Conservation (phyloP, 2,888 invertebrate genomes). For the Calameuta idolon region DNA sequence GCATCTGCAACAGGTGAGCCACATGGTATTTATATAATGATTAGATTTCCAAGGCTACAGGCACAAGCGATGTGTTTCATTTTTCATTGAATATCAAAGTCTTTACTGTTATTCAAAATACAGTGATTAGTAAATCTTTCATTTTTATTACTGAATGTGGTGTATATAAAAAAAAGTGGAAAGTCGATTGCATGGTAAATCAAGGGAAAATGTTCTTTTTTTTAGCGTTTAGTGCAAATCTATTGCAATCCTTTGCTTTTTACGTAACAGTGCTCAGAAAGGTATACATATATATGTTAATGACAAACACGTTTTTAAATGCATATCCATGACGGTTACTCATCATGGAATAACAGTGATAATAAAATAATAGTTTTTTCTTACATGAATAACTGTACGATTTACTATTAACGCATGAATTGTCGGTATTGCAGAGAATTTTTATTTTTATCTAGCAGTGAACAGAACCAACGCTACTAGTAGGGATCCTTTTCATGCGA, state of each 20-base stretch:
- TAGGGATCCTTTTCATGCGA: background rate
- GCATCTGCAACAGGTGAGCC: conserved; percentile 60
- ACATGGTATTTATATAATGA: background rate
- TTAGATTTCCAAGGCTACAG: background rate
- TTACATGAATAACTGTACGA: background rate
- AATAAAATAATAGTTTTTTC: background rate
- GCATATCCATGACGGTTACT: background rate
- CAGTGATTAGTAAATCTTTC: background rate
- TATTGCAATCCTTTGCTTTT: background rate
- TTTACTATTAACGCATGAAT: background rate
- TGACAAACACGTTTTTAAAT: background rate
- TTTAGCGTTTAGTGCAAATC: background rate
- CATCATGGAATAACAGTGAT: background rate
- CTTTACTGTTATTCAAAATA: background rate
- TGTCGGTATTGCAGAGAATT: background rate
- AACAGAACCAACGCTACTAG: background rate
- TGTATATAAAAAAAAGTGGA: background rate
- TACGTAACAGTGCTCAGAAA: background rate
- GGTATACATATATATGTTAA: background rate
- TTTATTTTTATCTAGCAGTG: background rate
- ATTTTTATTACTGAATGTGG: background rate
- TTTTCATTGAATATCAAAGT: background rate
- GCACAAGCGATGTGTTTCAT: background rate
- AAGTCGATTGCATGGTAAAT: background rate
- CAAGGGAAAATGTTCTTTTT: background rate